Percentiles rank a stretch among this genome's conserved stretches.
These are phyloP conservation scores for Regulus satrapa DNA, from an alignment of 2,113 vertebrate species.

Conservation along the genomic window DNA sequence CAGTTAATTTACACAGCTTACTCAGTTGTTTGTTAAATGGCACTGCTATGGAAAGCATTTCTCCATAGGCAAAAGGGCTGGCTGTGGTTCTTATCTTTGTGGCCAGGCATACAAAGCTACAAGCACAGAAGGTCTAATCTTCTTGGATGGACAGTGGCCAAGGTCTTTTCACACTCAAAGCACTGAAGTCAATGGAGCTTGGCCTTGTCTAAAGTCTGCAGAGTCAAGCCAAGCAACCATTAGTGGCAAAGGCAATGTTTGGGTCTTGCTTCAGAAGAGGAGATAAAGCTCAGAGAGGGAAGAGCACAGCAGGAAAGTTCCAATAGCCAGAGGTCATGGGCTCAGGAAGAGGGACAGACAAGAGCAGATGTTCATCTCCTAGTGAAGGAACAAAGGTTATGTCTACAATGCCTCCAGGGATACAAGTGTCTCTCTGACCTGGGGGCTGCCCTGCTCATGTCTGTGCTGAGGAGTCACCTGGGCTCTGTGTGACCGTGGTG, in stretches of 20 bases:
- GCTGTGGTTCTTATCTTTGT: conserved; percentile 45
- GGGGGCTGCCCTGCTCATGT: not conserved
- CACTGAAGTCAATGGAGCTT: conserved; percentile 37
- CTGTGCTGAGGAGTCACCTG: not conserved
- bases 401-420: not conserved
- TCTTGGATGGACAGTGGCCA: conserved; percentile 2
- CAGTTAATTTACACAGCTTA: conserved; percentile 38
- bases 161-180: conserved; percentile 27
- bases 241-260: not conserved
- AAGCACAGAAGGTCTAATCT: conserved; percentile 54
- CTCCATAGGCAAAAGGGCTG: not conserved
- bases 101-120: conserved; percentile 10
- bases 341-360: not conserved
- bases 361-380: not conserved
- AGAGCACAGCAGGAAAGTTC: not conserved
- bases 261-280: conserved; percentile 22
- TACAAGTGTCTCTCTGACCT: not conserved
- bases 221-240: conserved; percentile 13
- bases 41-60: conserved; percentile 19
- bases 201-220: conserved; percentile 31
- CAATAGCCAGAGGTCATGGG: not conserved
- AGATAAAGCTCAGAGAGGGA: not conserved
- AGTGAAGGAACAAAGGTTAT: not conserved
- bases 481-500: not conserved
- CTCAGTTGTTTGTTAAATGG: conserved; percentile 37